Conservation (phyloP, 2,797 vertebrate genomes). For the Anomalospiza imberbis region DNA sequence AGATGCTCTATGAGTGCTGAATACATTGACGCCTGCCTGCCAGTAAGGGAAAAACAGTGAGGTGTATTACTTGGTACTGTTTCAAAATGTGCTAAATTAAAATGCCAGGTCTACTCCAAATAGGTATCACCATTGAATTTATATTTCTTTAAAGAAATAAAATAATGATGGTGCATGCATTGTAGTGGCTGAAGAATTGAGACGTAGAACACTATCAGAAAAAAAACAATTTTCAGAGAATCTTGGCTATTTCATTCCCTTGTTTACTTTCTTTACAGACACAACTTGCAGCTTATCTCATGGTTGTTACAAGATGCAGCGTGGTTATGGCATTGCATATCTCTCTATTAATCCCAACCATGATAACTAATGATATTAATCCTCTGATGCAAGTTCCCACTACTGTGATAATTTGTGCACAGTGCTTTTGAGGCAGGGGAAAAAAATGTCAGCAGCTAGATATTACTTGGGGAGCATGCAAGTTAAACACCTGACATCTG, state of each 20-base stretch:
- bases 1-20: background rate
- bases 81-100: background rate
- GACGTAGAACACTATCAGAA: background rate
- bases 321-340: background rate
- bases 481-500: slow-evolving; percentile 29
- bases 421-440: background rate
- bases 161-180: background rate
- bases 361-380: too few relatives aligned
- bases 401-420: background rate
- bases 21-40: background rate
- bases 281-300: background rate
- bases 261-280: background rate
- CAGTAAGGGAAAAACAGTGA: background rate
- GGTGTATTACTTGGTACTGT: background rate
- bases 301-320: background rate
- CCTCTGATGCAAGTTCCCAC: background rate
- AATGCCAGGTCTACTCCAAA: background rate
- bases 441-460: background rate
- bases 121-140: background rate
- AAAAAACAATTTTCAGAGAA: background rate
- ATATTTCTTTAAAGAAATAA: background rate
- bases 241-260: background rate
- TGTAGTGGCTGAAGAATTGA: background rate
- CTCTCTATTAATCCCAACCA: too few relatives aligned
- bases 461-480: slow-evolving; percentile 5